Base-by-base conservation (phyloP, 2,113 vertebrate genomes). In the Paralichthys olivaceus region DNA sequence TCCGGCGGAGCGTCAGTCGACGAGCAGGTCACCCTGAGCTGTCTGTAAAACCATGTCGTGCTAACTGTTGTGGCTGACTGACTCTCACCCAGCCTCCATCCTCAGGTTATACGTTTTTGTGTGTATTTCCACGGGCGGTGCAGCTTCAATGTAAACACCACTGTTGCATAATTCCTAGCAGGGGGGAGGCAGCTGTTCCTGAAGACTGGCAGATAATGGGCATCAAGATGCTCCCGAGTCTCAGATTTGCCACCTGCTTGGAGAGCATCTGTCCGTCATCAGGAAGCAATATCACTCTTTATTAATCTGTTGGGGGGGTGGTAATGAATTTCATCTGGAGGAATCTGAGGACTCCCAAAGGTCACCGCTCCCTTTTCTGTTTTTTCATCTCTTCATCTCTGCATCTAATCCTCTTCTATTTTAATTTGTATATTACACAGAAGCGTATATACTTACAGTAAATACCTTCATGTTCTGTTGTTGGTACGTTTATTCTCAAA, bases 211-310 rank as follows among this genome's bases (percentile, higher is more conserved):
- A 89, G 61, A 82, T 82, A 77, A 84, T 67, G 69, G 84, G 70
- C 81, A 84, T 75, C 32, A 58, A 87, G 71, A 66, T 34, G 69
- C 83, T 72, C 62, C 68, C 9, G 25, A 79, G 67, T 47, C 62
- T 73, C 53, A 28, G 66, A 81, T 75, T 64, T 3, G 28, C 82
- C 75, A 83, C 88, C 88, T 90, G 84, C 82, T 62, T 49, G 40
- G 84, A 84, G 66, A 87, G 82, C 88, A 88, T 90, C 84, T 86
- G 87, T 76, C 83, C 20, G 32, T 87, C 83, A 90, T 80, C 80
- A 81, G 64, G 70, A 68, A 76, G 73, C 63, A 70, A 70, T 81
- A 66, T 79, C 53, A 19, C 63, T 82, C 77, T 82, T 80, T 71
- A 75, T 79, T 76, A 83, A 88, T 83, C 78, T 70, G 74, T 58